Evolutionary conservation across 2,113 vertebrate genomes (phyloP), one percentile per base, ranked within the genome.

Genomic region (Nycticebus coucang): DNA sequence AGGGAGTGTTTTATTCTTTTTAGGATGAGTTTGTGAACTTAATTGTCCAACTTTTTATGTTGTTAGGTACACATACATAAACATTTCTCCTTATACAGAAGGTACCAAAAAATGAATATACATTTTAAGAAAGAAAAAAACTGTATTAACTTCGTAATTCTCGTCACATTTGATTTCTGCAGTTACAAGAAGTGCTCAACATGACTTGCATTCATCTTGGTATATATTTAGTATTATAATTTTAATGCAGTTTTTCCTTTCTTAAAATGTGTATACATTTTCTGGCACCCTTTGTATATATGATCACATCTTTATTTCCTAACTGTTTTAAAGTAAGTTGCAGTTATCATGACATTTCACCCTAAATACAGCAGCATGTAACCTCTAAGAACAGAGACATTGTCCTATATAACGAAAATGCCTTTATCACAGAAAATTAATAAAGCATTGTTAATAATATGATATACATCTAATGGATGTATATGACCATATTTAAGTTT

Each of bases 251-350:
- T 50, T 50, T 50, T 50, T 50, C 45, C 45, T 50, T 50, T 50
- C 45, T 50, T 50, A 50, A 50, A 50, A 50, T 50, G 45, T 50
- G 45, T 9, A 50, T 50, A 50, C 45, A 50, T 50, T 50, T 50
- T 50, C 7, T 50, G 45, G 45, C 45, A 50, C 7, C 45, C 45
- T 50, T 10, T 50, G 45, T 50, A 30, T 86, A 55, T 79, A 55
- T 33, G 50, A 66, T 62, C 50, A 55, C 72, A 81, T 60, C 41
- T 62, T 59, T 35, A 80, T 86, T 77, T 91, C 28, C 37, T 91
- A 55, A 94, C 33, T 28, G 89, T 21, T 96, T 89, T 53, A 69
- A 80, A 66, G 28, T 88, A 84, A 78, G 60, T 72, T 87, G 9
- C 45, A 69, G 14, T 26, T 75, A 81, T 57, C n/a, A 64, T n/a